These are phyloP conservation scores for Bettongia penicillata DNA, from an alignment of 2,113 vertebrate species.

Conservation along the genomic window DNA sequence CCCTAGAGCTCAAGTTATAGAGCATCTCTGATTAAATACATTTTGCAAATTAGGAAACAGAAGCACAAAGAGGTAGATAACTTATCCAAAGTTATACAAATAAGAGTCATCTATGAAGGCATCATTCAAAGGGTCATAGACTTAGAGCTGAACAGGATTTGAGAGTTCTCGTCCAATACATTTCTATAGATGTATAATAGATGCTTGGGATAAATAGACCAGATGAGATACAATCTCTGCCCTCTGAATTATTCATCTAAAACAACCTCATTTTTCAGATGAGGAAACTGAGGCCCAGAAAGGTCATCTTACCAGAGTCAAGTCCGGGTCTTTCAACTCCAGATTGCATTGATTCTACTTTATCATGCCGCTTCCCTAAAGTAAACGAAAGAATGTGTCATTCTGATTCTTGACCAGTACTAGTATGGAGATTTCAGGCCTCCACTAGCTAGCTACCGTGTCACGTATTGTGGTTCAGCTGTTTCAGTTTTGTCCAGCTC, in stretches of 20 bases:
- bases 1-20: not conserved
- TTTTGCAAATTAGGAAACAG: not conserved
- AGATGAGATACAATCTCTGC: not conserved
- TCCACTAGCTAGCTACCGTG: not conserved
- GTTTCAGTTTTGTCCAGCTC: not conserved
- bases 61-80: not conserved
- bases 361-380: slow-evolving; percentile 41
- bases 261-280: not conserved
- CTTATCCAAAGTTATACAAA: not conserved
- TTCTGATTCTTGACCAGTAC: not conserved
- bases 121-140: not conserved
- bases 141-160: not conserved
- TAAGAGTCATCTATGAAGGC: not conserved
- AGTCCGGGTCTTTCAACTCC: not conserved
- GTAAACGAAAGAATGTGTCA: not conserved
- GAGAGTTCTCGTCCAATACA: not conserved
- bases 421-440: not conserved
- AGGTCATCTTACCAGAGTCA: not conserved
- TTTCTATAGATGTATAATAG: not conserved
- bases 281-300: slow-evolving; percentile 19
- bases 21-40: not conserved
- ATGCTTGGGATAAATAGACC: not conserved
- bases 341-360: slow-evolving; percentile 25
- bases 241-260: not conserved
- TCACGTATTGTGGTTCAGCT: not conserved